Evolutionary conservation across 2,888 invertebrate species (phyloP), one percentile per base, ranked within the genome.

Genomic region (Anthrax anthrax): DNA sequence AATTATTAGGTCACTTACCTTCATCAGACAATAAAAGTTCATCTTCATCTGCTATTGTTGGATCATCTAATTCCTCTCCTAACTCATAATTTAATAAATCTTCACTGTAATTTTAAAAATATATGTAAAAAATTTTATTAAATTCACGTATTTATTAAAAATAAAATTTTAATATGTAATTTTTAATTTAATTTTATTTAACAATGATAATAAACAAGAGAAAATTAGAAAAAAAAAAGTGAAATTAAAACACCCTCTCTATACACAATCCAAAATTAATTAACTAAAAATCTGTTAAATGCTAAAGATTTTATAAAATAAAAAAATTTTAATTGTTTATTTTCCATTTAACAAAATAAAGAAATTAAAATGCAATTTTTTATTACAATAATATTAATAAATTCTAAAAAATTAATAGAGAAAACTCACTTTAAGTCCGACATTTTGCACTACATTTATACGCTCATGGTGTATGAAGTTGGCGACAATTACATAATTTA

Each of bases 81-180:
- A 68, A 57, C 53, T 68, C 69, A 57, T 67, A 68, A 56, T 64
- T 68, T 51, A 69, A 59, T 55, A 69, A 56, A 56, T 69, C 68
- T 54, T 69, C 68, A 55, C 68, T 68, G 50, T 5, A 58, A 57
- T 39, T 13, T 42, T 19, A 14, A 43, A 23, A 23, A 45, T 13
- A 5, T 36, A 16, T 12, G n/a, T 36, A 8, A 5, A n/a, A 16
- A 36, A 16, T 3, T 34, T 3, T 34, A 34, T 14, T 14, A 14
- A 34, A n/a, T n/a, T n/a, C 10, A 14, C 4, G n/a, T 12, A 34
- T 14, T 8, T 9, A 34, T 34, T 34, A 14, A 34, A n/a, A 34
- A 23, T 23, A 23, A 23, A 23, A 23, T 23, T 4, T 23, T 8
- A 23, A 4, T 23, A 8, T 23, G 8, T 23, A 6, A 12, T 12